Evolutionary conservation across 2,797 vertebrate species (phyloP), one percentile per base, ranked within the genome.

Genomic region (Acipenser transmontanus): DNA sequence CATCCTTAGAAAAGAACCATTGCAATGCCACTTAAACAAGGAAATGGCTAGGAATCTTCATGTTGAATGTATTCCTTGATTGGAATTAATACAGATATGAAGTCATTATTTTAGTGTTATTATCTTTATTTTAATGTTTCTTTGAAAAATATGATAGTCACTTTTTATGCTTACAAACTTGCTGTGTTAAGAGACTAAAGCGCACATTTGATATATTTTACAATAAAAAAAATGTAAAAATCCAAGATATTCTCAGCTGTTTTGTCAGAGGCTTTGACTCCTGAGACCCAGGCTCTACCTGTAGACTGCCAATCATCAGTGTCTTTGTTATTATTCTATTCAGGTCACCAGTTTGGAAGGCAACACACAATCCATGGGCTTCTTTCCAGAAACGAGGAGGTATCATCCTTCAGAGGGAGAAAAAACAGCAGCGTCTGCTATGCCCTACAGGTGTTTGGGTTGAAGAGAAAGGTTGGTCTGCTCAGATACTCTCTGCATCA

Each of bases 281-380:
- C 49, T 34, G 52, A 63, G n/a, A 17, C 64, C n/a, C 60, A 13
- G 57, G 63, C 66, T 62, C 20, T 52, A 64, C 63, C 73, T 57
- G 70, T 66, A 69, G 69, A 70, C 71, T 71, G 63, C 62, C 20
- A 60, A 67, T 68, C 66, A 69, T 68, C 66, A 69, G 64, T 50
- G 67, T 69, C 34, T 34, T 63, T 62, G 65, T 66, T 67, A 65
- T 60, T 54, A 68, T 71, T 67, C 69, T 62, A 66, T 62, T 49
- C 61, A 67, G 73, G 47, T 63, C 72, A 70, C 59, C 51, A 63
- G 66, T 70, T 69, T 65, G 61, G 68, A 62, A 67, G 68, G 61
- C 20, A 49, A 56, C 49, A 13, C 59, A 50, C 48, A 59, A 52
- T 63, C 17, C 17, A 52, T 13, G 49, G 62, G 62, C 67, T 59